Percentiles rank a stretch among this genome's conserved stretches.
Evolutionary conservation across 2,888 invertebrate species (phyloP).

Genomic region (Metacarcinus magister): DNA sequence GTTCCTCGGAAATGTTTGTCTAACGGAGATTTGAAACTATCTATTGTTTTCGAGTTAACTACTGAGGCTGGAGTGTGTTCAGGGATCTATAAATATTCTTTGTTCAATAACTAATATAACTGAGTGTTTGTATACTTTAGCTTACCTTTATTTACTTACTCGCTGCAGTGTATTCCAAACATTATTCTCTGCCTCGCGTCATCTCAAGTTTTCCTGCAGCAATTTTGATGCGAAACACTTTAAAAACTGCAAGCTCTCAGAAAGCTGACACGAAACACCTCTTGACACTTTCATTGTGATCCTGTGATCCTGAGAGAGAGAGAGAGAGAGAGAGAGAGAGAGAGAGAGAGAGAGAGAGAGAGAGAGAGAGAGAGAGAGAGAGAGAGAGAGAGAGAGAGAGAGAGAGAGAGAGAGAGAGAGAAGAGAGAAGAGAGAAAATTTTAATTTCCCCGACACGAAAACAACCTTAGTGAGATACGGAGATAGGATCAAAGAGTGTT

Average conservation of each 20-base stretch:
- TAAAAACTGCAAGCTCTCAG: neutral
- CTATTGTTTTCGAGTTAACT: no score
- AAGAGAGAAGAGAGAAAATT: neutral
- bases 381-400: neutral
- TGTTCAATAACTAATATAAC: no score
- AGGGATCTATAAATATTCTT: no score
- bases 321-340: neutral
- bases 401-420: neutral
- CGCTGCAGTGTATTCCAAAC: neutral
- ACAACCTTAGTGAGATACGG: neutral
- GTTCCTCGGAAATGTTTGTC: no score
- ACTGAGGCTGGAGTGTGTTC: no score
- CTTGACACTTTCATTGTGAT: neutral
- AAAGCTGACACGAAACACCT: neutral
- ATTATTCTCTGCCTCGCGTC: neutral
- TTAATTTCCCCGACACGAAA: neutral
- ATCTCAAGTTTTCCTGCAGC: neutral
- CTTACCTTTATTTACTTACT: neutral
- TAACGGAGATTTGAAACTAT: no score
- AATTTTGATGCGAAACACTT: neutral
- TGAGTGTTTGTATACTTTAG: no score
- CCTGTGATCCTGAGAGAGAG: neutral
- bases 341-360: conserved; percentile 36
- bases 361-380: neutral
- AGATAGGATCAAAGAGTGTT: neutral